Evolutionary conservation across 2,113 vertebrate species (phyloP).

Genomic region (Corythaixoides concolor): DNA sequence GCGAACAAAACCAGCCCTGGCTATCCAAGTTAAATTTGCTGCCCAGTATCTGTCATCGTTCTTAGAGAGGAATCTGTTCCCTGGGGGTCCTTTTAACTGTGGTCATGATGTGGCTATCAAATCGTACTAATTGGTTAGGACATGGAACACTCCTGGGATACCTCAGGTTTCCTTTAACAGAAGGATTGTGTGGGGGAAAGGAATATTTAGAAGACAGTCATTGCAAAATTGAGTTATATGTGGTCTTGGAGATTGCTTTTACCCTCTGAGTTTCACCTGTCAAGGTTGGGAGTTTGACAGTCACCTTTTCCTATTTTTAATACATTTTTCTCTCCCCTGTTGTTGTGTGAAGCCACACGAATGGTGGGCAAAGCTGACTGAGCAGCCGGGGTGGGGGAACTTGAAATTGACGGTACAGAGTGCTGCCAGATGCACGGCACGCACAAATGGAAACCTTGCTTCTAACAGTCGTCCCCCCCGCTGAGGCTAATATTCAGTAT

Average conservation of each 20-base stretch:
- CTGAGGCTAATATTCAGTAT: background rate
- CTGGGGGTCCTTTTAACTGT: background rate
- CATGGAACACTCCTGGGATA: background rate
- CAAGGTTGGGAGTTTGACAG: background rate
- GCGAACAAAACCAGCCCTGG: background rate
- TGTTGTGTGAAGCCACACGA: background rate
- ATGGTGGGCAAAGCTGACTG: background rate
- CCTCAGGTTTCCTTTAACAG: background rate
- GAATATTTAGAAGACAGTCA: background rate
- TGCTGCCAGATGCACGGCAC: background rate
- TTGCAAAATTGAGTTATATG: background rate
- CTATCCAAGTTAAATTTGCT: background rate
- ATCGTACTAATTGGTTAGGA: background rate
- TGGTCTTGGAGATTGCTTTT: background rate
- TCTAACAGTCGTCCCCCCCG: background rate
- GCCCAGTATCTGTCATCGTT: background rate
- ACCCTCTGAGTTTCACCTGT: background rate
- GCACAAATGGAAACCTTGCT: conserved; percentile 13
- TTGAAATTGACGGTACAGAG: background rate
- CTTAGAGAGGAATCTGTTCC: background rate
- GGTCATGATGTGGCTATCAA: background rate
- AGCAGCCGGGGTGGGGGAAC: background rate
- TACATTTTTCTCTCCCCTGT: background rate
- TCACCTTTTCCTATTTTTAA: conserved; percentile 59
- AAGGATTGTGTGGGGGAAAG: background rate